Evolutionary conservation across 2,113 vertebrate genomes (phyloP).

Genomic region (Burhinus bistriatus): DNA sequence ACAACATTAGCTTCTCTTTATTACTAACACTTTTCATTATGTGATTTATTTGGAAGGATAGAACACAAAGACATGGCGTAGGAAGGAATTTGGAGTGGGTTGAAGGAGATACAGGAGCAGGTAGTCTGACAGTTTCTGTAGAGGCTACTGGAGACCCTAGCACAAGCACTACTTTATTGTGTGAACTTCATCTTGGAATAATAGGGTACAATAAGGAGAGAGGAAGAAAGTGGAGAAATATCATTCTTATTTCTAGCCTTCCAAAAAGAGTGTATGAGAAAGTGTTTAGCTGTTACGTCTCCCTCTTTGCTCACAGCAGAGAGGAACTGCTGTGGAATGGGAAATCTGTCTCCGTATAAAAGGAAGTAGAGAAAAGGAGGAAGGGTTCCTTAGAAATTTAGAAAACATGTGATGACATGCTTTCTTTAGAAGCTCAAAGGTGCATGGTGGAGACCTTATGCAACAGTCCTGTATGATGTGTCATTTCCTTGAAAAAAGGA

Average conservation of each 20-base stretch:
- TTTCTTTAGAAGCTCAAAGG: not conserved
- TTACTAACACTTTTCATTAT: not conserved
- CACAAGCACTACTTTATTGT: not conserved
- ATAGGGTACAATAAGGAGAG: not conserved
- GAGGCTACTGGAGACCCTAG: not conserved
- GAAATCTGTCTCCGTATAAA: not conserved
- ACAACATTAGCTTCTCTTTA: not conserved
- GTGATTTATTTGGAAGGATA: not conserved
- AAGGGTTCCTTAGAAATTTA: not conserved
- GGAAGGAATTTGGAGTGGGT: not conserved
- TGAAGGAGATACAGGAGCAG: not conserved
- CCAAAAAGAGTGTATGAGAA: not conserved
- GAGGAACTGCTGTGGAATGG: not conserved
- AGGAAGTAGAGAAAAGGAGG: not conserved
- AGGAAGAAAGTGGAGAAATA: not conserved
- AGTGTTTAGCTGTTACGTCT: not conserved
- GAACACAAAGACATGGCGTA: not conserved
- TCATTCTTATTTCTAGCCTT: not conserved
- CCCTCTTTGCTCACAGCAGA: not conserved
- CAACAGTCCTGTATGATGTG: not conserved
- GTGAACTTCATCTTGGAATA: not conserved
- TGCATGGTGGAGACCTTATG: accelerated
- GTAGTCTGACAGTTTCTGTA: not conserved
- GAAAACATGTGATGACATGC: not conserved
- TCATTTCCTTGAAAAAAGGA: not conserved